phyloP scores from a whole-genome alignment of 2,797 vertebrate species.

The Linurgus olivaceus region DNA sequence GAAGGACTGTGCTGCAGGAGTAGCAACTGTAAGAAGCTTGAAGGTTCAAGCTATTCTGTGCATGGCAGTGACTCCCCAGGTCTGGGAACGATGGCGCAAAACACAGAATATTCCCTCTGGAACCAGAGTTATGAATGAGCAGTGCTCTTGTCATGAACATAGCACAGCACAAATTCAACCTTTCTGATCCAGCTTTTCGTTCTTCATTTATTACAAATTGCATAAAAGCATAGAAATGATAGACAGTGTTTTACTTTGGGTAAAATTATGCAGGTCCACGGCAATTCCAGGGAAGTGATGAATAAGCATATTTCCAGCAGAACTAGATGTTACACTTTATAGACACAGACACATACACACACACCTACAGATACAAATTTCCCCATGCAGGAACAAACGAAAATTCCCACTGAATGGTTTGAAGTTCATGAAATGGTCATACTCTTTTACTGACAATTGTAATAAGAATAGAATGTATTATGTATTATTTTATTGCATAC shows the following conservation, averaged over 20 bases:
- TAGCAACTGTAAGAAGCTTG: accelerated
- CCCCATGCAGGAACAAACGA: background rate
- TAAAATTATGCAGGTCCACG: background rate
- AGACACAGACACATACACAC: background rate
- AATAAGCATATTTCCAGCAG: background rate
- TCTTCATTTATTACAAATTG: background rate
- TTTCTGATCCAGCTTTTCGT: background rate
- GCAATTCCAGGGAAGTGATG: background rate
- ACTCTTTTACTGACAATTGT: background rate
- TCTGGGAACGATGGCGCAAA: background rate
- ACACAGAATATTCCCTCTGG: background rate
- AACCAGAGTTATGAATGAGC: background rate
- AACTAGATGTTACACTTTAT: background rate
- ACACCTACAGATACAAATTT: background rate
- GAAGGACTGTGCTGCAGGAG: background rate
- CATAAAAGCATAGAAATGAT: background rate
- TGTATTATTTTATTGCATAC: background rate
- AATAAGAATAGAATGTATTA: background rate
- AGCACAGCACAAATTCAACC: background rate
- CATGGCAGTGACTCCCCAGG: background rate
- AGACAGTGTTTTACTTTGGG: background rate
- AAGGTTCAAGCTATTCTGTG: background rate
- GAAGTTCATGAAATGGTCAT: background rate
- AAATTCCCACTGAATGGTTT: background rate
- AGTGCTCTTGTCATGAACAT: background rate